These are phyloP conservation scores for Naso thynnoides DNA, from an alignment of 2,797 vertebrate species.

Conservation along the genomic window DNA sequence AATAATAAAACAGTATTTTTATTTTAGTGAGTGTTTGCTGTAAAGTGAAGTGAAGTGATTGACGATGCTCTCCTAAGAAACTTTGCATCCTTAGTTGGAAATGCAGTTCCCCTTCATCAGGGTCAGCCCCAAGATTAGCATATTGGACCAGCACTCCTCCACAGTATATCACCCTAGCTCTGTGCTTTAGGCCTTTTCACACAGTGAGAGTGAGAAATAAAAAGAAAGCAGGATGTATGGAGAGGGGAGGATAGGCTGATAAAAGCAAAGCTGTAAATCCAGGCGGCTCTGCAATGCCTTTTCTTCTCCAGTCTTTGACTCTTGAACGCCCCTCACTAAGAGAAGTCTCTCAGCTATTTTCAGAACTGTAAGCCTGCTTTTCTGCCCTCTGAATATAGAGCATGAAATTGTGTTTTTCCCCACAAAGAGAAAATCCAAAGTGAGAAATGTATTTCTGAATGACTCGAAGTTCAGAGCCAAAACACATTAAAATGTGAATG, in stretches of 20 bases:
- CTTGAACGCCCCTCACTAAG: slow-evolving; percentile 60
- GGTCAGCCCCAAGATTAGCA: slow-evolving; percentile 44
- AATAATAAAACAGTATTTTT: neutral
- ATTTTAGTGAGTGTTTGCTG: neutral
- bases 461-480: slow-evolving; percentile 37
- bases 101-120: slow-evolving; percentile 19
- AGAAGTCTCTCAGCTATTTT: slow-evolving; percentile 72
- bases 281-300: slow-evolving; percentile 44
- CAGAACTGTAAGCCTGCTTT: slow-evolving; percentile 69
- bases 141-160: slow-evolving; percentile 36
- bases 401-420: slow-evolving; percentile 67
- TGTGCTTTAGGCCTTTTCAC: slow-evolving; percentile 52
- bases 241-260: slow-evolving; percentile 56
- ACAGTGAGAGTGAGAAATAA: slow-evolving; percentile 37
- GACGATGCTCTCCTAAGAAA: neutral
- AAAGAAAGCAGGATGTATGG: slow-evolving; percentile 27
- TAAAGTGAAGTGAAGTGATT: neutral
- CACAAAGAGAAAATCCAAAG: slow-evolving; percentile 61
- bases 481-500: slow-evolving; percentile 61
- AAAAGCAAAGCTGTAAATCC: slow-evolving; percentile 79
- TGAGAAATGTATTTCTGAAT: slow-evolving; percentile 48
- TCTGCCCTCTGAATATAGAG: slow-evolving; percentile 59
- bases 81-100: neutral
- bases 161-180: slow-evolving; percentile 54
- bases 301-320: slow-evolving; percentile 62